A percentile compares a stretch with the other conserved stretches of the same genome.
Conservation (phyloP, 1,140 invertebrate species). For the Matsumurasca onukii region DNA sequence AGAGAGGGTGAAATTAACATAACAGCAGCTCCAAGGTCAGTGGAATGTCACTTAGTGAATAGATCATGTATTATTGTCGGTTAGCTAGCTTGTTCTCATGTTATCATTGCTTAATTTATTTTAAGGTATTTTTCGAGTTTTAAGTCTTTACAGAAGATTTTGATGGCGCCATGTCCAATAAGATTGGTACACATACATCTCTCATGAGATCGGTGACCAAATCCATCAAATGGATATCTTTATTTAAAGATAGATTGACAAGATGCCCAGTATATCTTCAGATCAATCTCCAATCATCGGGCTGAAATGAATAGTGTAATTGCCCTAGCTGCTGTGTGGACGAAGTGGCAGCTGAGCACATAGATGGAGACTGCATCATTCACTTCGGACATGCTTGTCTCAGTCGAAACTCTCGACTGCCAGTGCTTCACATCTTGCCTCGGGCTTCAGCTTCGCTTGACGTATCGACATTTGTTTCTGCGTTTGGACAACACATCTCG, state of each 20-base stretch:
- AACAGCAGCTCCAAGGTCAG: too few species aligned
- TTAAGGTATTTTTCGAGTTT: neutral
- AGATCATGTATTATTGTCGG: too few species aligned
- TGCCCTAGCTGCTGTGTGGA: conserved; percentile 86
- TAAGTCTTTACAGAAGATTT: neutral
- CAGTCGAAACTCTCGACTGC: conserved; percentile 64
- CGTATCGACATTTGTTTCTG: conserved; percentile 46
- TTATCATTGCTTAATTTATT: too few species aligned
- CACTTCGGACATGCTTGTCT: conserved; percentile 92
- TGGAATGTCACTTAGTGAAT: too few species aligned
- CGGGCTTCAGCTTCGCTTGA: conserved; percentile 56
- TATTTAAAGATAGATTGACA: neutral
- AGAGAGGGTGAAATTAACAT: too few species aligned
- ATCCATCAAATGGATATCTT: neutral
- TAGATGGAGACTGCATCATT: conserved; percentile 78
- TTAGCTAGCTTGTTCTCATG: too few species aligned
- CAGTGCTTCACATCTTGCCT: conserved; percentile 70
- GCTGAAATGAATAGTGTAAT: conserved; percentile 8
- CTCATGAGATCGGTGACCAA: neutral
- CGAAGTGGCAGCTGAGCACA: conserved; percentile 85
- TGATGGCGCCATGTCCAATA: neutral
- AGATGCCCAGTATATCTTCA: neutral
- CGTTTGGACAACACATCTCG: conserved; percentile 46
- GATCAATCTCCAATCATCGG: neutral
- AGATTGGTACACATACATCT: neutral